Percentiles rank a stretch among this genome's conserved stretches.
These are phyloP conservation scores for Beaufortia kweichowensis DNA, from an alignment of 2,113 vertebrate species.

Conservation along the genomic window DNA sequence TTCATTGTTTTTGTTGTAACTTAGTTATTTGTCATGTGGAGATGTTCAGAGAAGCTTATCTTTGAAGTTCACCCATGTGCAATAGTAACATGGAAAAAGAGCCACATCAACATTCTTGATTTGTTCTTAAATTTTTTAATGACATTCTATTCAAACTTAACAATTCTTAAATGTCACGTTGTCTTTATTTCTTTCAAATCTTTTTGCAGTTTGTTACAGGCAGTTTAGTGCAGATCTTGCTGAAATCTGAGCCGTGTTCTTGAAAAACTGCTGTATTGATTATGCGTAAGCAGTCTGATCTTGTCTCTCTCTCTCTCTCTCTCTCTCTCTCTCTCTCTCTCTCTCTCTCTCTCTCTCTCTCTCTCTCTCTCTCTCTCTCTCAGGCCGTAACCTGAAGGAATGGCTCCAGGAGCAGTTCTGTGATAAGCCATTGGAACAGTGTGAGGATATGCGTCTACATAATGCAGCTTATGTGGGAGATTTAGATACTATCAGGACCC, in stretches of 20 bases:
- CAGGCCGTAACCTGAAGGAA: conserved; percentile 91
- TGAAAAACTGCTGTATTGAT: not conserved
- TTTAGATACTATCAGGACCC: conserved; percentile 81
- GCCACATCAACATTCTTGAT: no score
- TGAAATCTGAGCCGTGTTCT: not conserved
- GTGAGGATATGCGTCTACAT: conserved; percentile 87
- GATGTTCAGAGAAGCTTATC: no score
- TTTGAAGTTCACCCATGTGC: no score
- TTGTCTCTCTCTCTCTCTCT: not conserved
- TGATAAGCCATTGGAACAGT: conserved; percentile 85
- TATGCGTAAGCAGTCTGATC: not conserved
- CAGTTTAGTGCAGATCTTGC: not conserved
- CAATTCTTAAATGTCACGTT: no score
- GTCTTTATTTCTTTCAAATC: no score
- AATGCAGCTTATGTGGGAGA: conserved; percentile 90
- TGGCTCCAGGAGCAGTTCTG: conserved; percentile 94
- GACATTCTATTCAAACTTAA: no score
- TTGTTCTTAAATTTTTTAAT: no score
- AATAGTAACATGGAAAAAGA: no score
- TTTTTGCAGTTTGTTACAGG: no score
- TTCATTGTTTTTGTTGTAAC: no score
- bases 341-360: not conserved
- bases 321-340: not conserved
- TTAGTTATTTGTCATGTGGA: no score
- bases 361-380: not conserved